These are phyloP conservation scores for Cepphus grylle DNA, from an alignment of 2,113 vertebrate genomes.

Conservation along the genomic window DNA sequence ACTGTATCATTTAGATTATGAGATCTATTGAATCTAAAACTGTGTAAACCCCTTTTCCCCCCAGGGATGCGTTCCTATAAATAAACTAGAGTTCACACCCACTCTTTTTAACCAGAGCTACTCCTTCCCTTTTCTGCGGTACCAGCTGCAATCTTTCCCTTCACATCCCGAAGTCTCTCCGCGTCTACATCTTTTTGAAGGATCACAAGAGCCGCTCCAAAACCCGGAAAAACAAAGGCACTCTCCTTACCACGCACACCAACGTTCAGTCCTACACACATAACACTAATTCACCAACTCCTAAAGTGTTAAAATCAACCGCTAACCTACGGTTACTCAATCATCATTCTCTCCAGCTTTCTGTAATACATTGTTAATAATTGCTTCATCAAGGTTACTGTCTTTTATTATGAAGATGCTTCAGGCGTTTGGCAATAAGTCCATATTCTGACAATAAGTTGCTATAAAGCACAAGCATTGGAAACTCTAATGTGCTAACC, in stretches of 20 bases:
- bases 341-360: constrained; percentile 77
- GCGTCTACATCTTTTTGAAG: constrained; percentile 2
- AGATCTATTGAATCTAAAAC: constrained; percentile 68
- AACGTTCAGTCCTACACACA: constrained; percentile 23
- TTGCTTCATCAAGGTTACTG: constrained; percentile 82
- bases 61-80: constrained; percentile 67
- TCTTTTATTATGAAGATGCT: constrained; percentile 80
- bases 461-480: constrained; percentile 68
- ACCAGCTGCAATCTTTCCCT: constrained; percentile 62
- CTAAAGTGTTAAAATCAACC: constrained; percentile 77
- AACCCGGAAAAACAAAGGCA: constrained; percentile 70
- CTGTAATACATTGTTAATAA: constrained; percentile 80
- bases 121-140: constrained; percentile 39
- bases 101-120: constrained; percentile 68
- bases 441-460: constrained; percentile 78
- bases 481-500: constrained; percentile 67
- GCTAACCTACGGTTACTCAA: constrained; percentile 75
- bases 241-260: constrained; percentile 22
- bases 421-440: constrained; percentile 77
- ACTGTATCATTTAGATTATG: constrained; percentile 63
- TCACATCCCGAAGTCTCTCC: background rate
- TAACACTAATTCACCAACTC: constrained; percentile 66
- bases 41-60: constrained; percentile 56
- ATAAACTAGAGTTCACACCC: constrained; percentile 73
- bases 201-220: constrained; percentile 64